These are phyloP conservation scores for Perizoma flavofasciatum DNA, from an alignment of 2,888 invertebrate species.

Conservation along the genomic window DNA sequence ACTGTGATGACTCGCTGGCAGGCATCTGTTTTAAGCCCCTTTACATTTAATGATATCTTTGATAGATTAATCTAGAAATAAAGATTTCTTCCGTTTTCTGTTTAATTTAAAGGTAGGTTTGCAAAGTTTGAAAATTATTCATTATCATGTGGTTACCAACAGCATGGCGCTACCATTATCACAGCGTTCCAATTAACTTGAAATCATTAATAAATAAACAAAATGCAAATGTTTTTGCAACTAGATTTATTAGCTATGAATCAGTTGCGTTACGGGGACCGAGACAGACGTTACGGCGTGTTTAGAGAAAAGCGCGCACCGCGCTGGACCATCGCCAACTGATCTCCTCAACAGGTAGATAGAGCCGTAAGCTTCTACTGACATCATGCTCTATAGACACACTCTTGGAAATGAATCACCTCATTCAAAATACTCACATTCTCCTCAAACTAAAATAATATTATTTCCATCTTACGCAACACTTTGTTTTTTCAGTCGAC, in stretches of 20 bases:
- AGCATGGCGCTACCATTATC: neutral
- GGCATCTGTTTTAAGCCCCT: conserved; percentile 71
- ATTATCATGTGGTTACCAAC: neutral
- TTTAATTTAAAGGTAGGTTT: too few relatives aligned
- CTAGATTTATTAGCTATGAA: conserved; percentile 31
- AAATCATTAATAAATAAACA: conserved; percentile 10
- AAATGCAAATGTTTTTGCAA: conserved; percentile 23
- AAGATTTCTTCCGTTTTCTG: neutral
- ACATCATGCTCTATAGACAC: conserved; percentile 64
- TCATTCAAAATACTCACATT: conserved; percentile 64
- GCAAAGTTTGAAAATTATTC: neutral
- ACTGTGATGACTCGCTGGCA: conserved; percentile 60
- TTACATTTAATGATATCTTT: conserved; percentile 28
- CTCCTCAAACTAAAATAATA: conserved; percentile 47
- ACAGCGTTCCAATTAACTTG: conserved; percentile 2
- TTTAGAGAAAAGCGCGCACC: conserved; percentile 55
- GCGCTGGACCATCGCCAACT: conserved; percentile 70
- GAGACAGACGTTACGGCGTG: conserved; percentile 54
- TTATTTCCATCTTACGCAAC: conserved; percentile 47
- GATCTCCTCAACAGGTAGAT: conserved; percentile 75
- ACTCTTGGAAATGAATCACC: conserved; percentile 65
- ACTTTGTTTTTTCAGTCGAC: conserved; percentile 39
- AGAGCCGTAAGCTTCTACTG: conserved; percentile 62
- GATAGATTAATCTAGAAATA: conserved; percentile 1
- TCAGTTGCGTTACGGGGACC: conserved; percentile 29